Evolutionary conservation across 1,140 invertebrate species (phyloP).

Genomic region (Drosophila ogumai): DNA sequence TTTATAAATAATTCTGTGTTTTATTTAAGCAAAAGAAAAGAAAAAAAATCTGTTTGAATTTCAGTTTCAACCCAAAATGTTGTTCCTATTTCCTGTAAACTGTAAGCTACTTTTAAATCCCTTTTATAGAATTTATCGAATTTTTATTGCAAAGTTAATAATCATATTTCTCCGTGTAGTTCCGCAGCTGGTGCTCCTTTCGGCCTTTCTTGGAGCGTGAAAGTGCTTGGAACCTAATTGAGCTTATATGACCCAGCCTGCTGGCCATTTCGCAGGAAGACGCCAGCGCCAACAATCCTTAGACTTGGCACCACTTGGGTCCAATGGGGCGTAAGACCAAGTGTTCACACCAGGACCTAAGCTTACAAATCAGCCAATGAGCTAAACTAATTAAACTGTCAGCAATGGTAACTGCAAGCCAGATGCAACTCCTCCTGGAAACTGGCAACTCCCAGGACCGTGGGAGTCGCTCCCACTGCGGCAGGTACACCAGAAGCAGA

Average conservation of each 20-base stretch:
- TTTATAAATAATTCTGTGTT: not conserved
- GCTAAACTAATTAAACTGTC: slow-evolving; percentile 47
- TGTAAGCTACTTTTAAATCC: not conserved
- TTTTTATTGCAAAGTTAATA: not conserved
- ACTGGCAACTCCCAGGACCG: slow-evolving; percentile 19
- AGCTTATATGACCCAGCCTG: slow-evolving; percentile 63
- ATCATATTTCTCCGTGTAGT: slow-evolving; percentile 22
- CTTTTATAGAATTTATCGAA: too few species aligned
- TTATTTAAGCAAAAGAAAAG: not conserved
- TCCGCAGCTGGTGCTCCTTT: slow-evolving; percentile 24
- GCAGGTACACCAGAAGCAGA: slow-evolving; percentile 5
- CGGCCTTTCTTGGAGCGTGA: slow-evolving; percentile 52
- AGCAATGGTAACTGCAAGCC: slow-evolving; percentile 11
- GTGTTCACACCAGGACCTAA: slow-evolving; percentile 11
- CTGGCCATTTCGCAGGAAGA: slow-evolving; percentile 27
- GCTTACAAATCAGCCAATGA: slow-evolving; percentile 12
- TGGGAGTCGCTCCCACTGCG: not conserved
- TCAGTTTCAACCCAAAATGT: not conserved
- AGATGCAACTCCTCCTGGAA: slow-evolving; percentile 27
- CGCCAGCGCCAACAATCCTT: slow-evolving; percentile 19
- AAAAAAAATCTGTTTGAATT: not conserved
- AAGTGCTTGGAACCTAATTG: slow-evolving; percentile 73
- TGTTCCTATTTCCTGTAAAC: not conserved
- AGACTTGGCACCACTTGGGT: slow-evolving; percentile 13
- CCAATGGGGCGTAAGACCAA: slow-evolving; percentile 53